Evolutionary conservation across 2,888 invertebrate genomes (phyloP).

Genomic region (Taphrorychus bicolor): DNA sequence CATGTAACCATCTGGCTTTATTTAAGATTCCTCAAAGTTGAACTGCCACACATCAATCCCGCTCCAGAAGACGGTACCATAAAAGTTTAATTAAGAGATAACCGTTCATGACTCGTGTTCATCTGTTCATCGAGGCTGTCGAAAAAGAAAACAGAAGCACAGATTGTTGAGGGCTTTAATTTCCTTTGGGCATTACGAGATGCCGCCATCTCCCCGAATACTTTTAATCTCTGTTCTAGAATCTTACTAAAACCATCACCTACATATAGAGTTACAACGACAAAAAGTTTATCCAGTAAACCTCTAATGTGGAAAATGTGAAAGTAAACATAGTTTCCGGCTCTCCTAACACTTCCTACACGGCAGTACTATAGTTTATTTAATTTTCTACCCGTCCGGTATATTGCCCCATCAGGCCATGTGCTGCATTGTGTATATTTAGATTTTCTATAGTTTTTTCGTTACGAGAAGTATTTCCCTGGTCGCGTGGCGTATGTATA

Average conservation of each 20-base stretch:
- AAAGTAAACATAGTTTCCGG: constrained; percentile 39
- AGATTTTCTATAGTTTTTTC: constrained; percentile 22
- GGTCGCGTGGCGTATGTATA: constrained; percentile 8
- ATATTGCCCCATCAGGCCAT: constrained; percentile 32
- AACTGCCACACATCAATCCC: no score
- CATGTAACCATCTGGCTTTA: neutral
- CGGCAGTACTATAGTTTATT: constrained; percentile 31
- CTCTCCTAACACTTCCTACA: constrained; percentile 36
- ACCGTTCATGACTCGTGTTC: constrained; percentile 13
- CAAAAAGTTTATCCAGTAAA: neutral
- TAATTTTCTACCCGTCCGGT: constrained; percentile 35
- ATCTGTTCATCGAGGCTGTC: constrained; percentile 18
- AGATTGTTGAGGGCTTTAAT: constrained; percentile 1
- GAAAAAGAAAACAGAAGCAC: constrained; percentile 16
- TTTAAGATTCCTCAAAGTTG: constrained; percentile 4
- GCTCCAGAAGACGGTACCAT: constrained; percentile 5
- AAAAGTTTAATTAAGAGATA: constrained; percentile 23
- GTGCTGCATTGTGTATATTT: constrained; percentile 34
- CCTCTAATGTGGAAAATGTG: constrained; percentile 28
- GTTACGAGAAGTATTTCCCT: neutral
- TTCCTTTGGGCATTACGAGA: neutral
- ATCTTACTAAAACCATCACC: neutral
- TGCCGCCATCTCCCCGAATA: neutral
- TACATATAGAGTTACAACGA: neutral
- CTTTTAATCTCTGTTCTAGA: neutral